Evolutionary conservation across 1,140 invertebrate genomes (phyloP).

Genomic region (Rhopalosiphum maidis): DNA sequence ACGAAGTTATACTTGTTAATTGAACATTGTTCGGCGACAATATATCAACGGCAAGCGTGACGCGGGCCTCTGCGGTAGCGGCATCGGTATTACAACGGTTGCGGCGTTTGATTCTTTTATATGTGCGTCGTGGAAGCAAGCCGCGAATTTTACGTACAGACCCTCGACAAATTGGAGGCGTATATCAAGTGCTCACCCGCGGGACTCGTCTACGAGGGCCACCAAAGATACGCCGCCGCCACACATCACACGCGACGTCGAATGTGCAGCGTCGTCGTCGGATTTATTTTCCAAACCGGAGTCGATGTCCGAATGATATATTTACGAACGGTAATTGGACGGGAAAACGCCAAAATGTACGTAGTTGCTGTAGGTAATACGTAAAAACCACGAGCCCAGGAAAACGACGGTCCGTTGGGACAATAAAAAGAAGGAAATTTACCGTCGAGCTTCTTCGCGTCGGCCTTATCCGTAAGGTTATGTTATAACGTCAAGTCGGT

Average conservation of each 20-base stretch:
- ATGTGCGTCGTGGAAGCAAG: not conserved
- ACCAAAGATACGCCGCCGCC: conserved; percentile 6
- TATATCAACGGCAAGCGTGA: not conserved
- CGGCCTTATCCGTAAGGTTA: not conserved
- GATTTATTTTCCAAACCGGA: conserved; percentile 40
- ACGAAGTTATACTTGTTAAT: conserved; percentile 24
- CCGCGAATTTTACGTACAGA: not conserved
- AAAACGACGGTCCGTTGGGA: not conserved
- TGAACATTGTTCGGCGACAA: conserved; percentile 35
- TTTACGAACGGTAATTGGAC: conserved; percentile 40
- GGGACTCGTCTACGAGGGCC: not conserved
- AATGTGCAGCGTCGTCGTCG: conserved; percentile 26
- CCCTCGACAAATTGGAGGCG: conserved; percentile 23
- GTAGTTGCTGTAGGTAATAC: not conserved
- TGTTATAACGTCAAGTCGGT: not conserved
- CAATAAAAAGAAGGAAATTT: not conserved
- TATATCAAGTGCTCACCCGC: conserved; percentile 42
- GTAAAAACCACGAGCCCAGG: not conserved
- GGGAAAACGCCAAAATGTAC: not conserved
- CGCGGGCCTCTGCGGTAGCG: not conserved
- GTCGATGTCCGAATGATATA: conserved; percentile 55
- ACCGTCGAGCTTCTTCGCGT: not conserved
- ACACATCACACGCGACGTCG: conserved; percentile 29
- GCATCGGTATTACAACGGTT: not conserved
- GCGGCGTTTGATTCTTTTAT: not conserved